phyloP scores from a whole-genome alignment of 2,888 invertebrate genomes.

The Cryptocephalus primarius region DNA sequence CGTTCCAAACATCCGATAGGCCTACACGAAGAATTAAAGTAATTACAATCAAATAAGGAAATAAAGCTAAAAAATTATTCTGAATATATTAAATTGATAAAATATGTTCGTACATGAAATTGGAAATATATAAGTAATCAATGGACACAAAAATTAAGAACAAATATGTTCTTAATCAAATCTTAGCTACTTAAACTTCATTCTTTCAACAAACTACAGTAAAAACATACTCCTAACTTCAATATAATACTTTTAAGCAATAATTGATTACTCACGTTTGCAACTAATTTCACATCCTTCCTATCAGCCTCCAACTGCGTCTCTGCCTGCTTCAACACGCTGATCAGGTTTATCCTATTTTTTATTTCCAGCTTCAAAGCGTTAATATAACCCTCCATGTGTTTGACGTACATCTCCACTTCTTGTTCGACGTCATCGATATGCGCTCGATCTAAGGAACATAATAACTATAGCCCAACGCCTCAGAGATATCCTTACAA shows the following conservation, averaged over 20 bases:
- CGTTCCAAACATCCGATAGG: constrained; percentile 87
- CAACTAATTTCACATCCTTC: constrained; percentile 91
- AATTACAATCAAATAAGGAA: neutral
- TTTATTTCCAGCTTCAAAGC: constrained; percentile 74
- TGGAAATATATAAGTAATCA: constrained; percentile 1
- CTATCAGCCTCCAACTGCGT: constrained; percentile 82
- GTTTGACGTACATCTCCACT: constrained; percentile 68
- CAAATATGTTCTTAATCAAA: too few relatives aligned
- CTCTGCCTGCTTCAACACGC: constrained; percentile 68
- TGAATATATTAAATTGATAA: too few relatives aligned
- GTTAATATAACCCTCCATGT: constrained; percentile 70
- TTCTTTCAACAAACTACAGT: too few relatives aligned
- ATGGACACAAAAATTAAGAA: too few relatives aligned
- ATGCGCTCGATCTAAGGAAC: constrained; percentile 60
- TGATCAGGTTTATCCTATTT: constrained; percentile 66
- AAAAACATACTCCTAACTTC: too few relatives aligned
- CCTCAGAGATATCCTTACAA: neutral
- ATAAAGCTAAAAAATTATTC: too few relatives aligned
- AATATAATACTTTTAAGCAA: too few relatives aligned
- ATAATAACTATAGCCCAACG: neutral
- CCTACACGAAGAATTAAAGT: constrained; percentile 44
- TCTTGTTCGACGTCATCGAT: constrained; percentile 83
- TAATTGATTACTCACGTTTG: constrained; percentile 61
- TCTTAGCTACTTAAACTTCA: too few relatives aligned
- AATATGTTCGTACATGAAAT: too few relatives aligned